These are phyloP conservation scores for Xiphorhynchus elegans DNA, from an alignment of 2,113 vertebrate species.

Conservation along the genomic window DNA sequence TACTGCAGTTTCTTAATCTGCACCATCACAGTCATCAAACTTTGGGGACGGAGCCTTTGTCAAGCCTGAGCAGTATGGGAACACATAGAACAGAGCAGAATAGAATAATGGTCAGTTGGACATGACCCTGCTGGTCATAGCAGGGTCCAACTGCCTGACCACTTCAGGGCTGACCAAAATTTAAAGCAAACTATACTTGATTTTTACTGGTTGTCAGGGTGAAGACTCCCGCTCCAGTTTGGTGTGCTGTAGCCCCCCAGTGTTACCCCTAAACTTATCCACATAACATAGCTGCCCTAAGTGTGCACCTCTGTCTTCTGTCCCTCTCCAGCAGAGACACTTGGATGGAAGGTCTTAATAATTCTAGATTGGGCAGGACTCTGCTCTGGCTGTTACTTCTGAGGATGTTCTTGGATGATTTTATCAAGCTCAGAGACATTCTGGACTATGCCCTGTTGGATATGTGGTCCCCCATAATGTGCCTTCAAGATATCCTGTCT, in stretches of 20 bases:
- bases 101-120: not conserved
- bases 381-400: not conserved
- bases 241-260: not conserved
- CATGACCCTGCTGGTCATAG: no score
- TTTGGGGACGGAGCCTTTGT: not conserved
- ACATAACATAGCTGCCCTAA: not conserved
- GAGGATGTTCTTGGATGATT: not conserved
- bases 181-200: not conserved
- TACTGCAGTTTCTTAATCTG: not conserved
- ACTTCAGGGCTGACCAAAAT: not conserved
- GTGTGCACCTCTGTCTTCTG: not conserved
- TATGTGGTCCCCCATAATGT: no score
- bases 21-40: not conserved
- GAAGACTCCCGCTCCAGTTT: not conserved
- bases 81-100: not conserved
- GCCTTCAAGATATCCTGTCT: accelerated
- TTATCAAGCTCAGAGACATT: not conserved
- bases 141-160: not conserved
- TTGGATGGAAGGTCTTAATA: no score
- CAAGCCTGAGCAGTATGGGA: not conserved
- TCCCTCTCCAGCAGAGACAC: not conserved
- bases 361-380: not conserved
- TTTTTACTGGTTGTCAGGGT: not conserved
- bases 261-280: not conserved
- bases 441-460: not conserved